A percentile compares a stretch with the other conserved stretches of the same genome.
phyloP scores from a whole-genome alignment of 2,797 vertebrate species.

The Chaetodon trifasciatus region DNA sequence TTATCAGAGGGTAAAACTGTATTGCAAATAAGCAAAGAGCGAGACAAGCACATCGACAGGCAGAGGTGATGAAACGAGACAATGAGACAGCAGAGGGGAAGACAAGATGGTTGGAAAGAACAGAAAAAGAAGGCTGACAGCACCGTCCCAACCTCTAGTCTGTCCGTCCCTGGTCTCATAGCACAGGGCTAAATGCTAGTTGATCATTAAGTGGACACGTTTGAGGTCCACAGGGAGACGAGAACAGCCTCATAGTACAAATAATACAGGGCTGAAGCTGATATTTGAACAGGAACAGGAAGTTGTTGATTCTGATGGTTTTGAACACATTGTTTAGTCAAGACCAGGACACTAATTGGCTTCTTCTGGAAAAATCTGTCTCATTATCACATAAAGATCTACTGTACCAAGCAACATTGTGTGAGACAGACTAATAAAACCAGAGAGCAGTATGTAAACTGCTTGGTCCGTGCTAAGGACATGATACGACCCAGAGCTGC shows the following conservation, averaged over 20 bases:
- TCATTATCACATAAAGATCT: constrained; percentile 28
- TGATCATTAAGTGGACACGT: constrained; percentile 2
- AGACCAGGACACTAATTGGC: constrained; percentile 16
- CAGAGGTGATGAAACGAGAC: neutral
- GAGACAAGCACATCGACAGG: neutral
- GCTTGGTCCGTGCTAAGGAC: neutral
- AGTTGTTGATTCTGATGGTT: constrained; percentile 1
- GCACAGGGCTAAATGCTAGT: neutral
- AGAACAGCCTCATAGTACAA: neutral
- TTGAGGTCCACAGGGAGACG: neutral
- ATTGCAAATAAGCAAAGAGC: neutral
- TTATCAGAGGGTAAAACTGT: constrained; percentile 26
- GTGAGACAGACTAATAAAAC: constrained; percentile 12
- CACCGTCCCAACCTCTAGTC: neutral
- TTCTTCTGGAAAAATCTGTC: constrained; percentile 24
- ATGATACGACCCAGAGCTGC: constrained; percentile 6
- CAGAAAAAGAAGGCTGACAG: constrained; percentile 9
- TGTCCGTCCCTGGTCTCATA: neutral
- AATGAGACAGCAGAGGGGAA: neutral
- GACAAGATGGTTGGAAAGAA: constrained; percentile 6
- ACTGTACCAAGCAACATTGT: constrained; percentile 8
- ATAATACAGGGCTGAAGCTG: neutral
- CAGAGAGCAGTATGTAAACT: constrained; percentile 19
- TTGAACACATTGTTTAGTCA: constrained; percentile 13
- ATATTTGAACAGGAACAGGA: neutral